Base-by-base conservation (phyloP, 2,797 vertebrate genomes). In the Hippopotamyrus pictus region DNA sequence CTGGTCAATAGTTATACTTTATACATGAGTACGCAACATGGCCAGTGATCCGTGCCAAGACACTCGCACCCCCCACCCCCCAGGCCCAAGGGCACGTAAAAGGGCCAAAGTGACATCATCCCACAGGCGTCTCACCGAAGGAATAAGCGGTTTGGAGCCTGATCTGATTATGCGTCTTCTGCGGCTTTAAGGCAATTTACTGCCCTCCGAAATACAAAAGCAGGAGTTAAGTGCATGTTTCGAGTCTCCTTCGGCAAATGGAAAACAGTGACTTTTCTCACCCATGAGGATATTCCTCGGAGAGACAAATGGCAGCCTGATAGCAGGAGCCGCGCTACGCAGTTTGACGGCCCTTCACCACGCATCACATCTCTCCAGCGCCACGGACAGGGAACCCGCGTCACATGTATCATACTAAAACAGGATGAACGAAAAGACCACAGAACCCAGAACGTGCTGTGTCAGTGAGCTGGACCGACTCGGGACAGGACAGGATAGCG, bases 221-320 rank as follows among this genome's bases (percentile, higher is more conserved):
- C 88, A 91, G 25, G 91, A 91, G 87, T 90, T 25, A 82, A 53
- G 33, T 57, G 51, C 88, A 89, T 19, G 54, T 50, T 33, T 93
- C 90, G 93, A 94, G 91, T 92, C 65, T 62, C 87, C 54, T 86
- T 89, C 37, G 89, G 91, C 91, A 92, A 91, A 93, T 94, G 89
- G 90, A 62, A 25, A 48, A 57, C n/a, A 76, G 59, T 11, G 62
- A 87, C 22, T 53, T 54, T 2, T 57, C 33, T 29, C 14, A 0
- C 46, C 50, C 2, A 11, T 2, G 7, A 51, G 90, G 90, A 89
- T 89, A 92, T 89, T 51, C 91, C 94, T 95, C 0, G 0, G 90
- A 95, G 91, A 95, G 94, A 92, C 90, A 91, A 93, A 92, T 88
- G n/a, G 8, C 85, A 92, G 92, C 92, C 90, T 92, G 93, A 92